Evolutionary conservation across 1,140 invertebrate genomes (phyloP), one percentile per base, ranked within the genome.

Genomic region (Lepidurus couesii): DNA sequence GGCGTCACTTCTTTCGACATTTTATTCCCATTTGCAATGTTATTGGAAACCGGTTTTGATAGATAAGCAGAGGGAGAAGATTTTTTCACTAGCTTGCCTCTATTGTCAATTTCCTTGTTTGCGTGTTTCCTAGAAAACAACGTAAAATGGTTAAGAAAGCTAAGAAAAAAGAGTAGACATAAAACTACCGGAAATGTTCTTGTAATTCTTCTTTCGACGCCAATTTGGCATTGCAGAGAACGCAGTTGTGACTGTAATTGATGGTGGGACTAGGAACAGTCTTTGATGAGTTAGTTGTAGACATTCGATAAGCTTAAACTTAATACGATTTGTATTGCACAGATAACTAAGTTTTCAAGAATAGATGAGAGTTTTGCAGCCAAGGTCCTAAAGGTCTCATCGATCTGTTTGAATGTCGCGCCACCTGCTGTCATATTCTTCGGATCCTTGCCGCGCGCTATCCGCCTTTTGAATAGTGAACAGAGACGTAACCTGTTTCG

Each of bases 131-230:
- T 65, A 65, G 53, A 7, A 7, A 13, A 21, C 34, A 34, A 34
- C 4, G 13, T 65, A 65, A 21, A 0, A 21, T 34, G 34, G 13
- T 13, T 7, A 65, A 65, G n/a, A 16, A 65, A 7, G 16, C 7
- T 65, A 65, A 7, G 9, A 65, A 65, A 65, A 65, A 16, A 21
- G n/a, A 65, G n/a, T 4, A 65, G 8, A 21, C 13, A n/a, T n/a
- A 65, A n/a, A 7, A 65, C 13, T 65, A 65, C 53, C 53, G 53
- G 53, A 65, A 65, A 65, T 65, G 53, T 65, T 65, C 53, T 65
- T 65, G 53, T 16, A 65, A 13, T 65, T 65, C 53, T 65, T 65
- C 16, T 65, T 65, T 65, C 16, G 53, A 65, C 21, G 16, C 53
- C 53, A 65, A 16, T 16, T 65, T 65, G 13, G 53, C 13, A 65